Base-by-base conservation (phyloP, 2,113 vertebrate genomes). In the Ornithorhynchus anatinus region DNA sequence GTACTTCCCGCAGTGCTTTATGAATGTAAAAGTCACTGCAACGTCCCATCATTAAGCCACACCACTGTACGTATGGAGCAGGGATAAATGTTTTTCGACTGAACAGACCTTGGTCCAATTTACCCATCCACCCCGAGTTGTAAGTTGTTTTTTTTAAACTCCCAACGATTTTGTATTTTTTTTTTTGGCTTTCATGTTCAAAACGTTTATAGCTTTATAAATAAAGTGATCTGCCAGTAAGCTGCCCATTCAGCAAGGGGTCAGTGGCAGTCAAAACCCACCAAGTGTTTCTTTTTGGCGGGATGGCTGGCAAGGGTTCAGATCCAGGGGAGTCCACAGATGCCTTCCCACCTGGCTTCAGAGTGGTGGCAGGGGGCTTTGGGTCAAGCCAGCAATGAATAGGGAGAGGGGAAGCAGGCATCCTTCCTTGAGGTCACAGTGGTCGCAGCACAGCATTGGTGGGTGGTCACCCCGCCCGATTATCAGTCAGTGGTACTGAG, bases 141-240 rank as follows among this genome's bases (percentile, higher is more conserved):
- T 84, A 69, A 70, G 82, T 87, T 85, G 53, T 43, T 47, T 69
- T 87, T 72, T 84, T 79, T 22, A 16, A 27, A 82, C 54, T 81
- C 71, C 71, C 37, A 74, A 4, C 39, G 52, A 77, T 80, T 89
- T 88, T 89, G 69, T 84, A 79, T 6, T 14, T 36, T 75, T 82
- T n/a, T n/a, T 84, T 89, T 83, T 84, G 64, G 74, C 82, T 86
- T 89, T 89, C 84, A 80, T 82, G 64, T 87, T 88, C 79, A 74
- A 86, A 90, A 74, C 89, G 86, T 90, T 89, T 87, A 88, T 86
- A 86, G 86, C 86, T 86, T 89, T 90, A 88, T 89, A 90, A 91
- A 90, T 86, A 88, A 90, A 90, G 71, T 85, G 72, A 81, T 82
- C 51, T 88, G 79, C 76, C 80, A 90, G 81, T 72, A 20, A 51